Conservation (phyloP, 2,888 invertebrate species). For the Artemia sinica region DNA sequence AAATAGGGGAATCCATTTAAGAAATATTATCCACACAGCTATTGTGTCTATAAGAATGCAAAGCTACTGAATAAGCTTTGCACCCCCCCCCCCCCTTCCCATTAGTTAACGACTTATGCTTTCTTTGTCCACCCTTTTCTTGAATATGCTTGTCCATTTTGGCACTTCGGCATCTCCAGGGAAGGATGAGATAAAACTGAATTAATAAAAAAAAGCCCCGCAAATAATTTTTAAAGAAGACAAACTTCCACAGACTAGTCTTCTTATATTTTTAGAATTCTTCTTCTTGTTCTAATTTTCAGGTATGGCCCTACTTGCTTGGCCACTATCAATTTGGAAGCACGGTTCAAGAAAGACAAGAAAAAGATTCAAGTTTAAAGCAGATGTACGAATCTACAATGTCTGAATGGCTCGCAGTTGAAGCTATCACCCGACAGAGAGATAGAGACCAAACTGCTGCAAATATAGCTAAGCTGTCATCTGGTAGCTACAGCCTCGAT, state of each 20-base stretch:
- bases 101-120: too few relatives aligned
- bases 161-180: too few relatives aligned
- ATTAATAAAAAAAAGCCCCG: too few relatives aligned
- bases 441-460: slow-evolving; percentile 67
- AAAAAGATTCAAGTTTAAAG: slow-evolving; percentile 47
- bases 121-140: too few relatives aligned
- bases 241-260: background rate
- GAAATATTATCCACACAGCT: too few relatives aligned
- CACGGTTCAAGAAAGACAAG: slow-evolving; percentile 44
- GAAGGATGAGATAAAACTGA: too few relatives aligned
- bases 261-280: background rate
- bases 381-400: slow-evolving; percentile 71
- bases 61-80: too few relatives aligned
- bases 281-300: slow-evolving; percentile 7
- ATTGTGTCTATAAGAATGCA: too few relatives aligned
- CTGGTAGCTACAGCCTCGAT: slow-evolving; percentile 35
- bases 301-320: slow-evolving; percentile 72
- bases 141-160: too few relatives aligned
- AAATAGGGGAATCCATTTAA: too few relatives aligned
- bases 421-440: slow-evolving; percentile 67
- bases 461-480: slow-evolving; percentile 64
- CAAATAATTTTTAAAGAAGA: too few relatives aligned
- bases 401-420: slow-evolving; percentile 88
- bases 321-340: slow-evolving; percentile 68
- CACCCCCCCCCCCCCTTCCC: too few relatives aligned